Evolutionary conservation across 2,113 vertebrate species (phyloP), one percentile per base, ranked within the genome.

Genomic region (Lycaon pictus): DNA sequence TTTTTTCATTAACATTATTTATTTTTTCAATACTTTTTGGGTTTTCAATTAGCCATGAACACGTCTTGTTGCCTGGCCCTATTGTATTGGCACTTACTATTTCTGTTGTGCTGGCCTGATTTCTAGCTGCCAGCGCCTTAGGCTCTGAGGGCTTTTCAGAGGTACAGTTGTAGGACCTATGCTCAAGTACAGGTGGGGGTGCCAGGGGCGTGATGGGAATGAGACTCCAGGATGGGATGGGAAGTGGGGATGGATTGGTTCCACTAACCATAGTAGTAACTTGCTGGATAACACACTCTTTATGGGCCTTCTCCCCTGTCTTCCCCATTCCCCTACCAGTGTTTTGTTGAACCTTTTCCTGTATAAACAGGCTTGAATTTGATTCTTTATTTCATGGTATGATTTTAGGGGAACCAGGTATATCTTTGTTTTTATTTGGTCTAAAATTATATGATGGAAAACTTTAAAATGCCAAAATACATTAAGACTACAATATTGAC

Each of bases 371-470:
- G 25, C 55, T 92, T 82, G 58, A 82, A 67, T 17, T 90, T 93
- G 60, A 67, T 35, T 80, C 35, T 60, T 90, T 95, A 84, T 69
- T 16, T 67, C 56, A 37, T 79, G 74, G 12, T 51, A 55, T 37
- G 71, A 88, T 76, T 95, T 35, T 83, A 80, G 20, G 62, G 56
- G 27, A 96, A 77, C 17, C 48, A 86, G 81, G 79, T 29, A 23
- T 65, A 74, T 87, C 11, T 94, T 84, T 62, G 32, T 65, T 81
- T 91, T 29, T 53, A 53, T 80, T 65, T 56, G 43, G 27, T 69
- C 56, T 97, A 51, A 97, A 95, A 53, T 80, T 88, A 12, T 95
- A 32, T 96, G 20, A 81, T 89, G 60, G 71, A 69, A 81, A 80
- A 74, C 37, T 85, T 80, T 58, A 2, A 91, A 51, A 91, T 97